Base-by-base conservation (phyloP, 2,888 invertebrate genomes). In the Drepana falcataria region DNA sequence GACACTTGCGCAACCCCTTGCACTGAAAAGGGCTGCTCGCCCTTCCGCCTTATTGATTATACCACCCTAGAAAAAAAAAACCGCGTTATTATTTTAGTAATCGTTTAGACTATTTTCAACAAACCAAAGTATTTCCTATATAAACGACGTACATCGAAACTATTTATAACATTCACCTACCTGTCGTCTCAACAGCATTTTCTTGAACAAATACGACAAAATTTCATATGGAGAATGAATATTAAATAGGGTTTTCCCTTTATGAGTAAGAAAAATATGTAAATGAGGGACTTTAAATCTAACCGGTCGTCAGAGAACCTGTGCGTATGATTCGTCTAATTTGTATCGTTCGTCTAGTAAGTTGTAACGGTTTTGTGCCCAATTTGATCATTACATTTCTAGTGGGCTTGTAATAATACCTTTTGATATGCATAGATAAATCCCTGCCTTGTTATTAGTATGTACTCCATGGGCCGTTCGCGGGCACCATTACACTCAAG, bases 21-120 rank as follows among this genome's bases (percentile, higher is more conserved):
- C 68, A 79, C 71, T 74, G 71, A 67, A 65, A 79, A 81, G 85
- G 88, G 87, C 82, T 77, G 81, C 75, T 80, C 80, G 82, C 88
- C 87, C 88, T 87, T 84, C 84, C 83, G 84, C 83, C 83, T 86
- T 89, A 90, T 90, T 87, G 90, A 89, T 90, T 88, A 85, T 87
- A 85, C 73, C 81, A 73, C 81, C 83, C 80, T 79, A 69, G 70
- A 75, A 74, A 77, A 79, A 79, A 21, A 21, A 21, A 21, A 21
- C 21, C 21, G 21, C 21, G 21, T 21, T 21, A 21, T 21, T 21
- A 21, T 21, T 21, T 21, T 21, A 21, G 21, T 21, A 1, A 21
- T 21, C 21, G 21, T 21, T 21, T 21, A 21, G 21, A 21, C 21
- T 21, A 21, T 21, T 21, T 21, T 21, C 21, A 21, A 21, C 21